Evolutionary conservation across 2,113 vertebrate genomes (phyloP), one percentile per base, ranked within the genome.

Genomic region (Hippocampus mohnikei): DNA sequence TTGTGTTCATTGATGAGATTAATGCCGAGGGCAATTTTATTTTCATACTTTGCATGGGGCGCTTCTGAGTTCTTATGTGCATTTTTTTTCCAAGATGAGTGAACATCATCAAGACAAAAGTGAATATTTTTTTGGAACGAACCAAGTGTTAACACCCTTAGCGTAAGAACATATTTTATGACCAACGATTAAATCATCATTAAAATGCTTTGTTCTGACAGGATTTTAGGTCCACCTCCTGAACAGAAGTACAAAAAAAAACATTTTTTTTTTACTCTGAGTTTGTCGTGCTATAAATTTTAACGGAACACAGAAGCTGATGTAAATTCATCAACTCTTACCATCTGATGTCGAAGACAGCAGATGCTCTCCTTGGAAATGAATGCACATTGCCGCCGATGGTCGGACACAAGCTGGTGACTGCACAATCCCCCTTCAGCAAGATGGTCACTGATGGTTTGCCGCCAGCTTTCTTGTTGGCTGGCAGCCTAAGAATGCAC

Each of bases 341-440:
- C 23, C 42, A 67, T 44, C 42, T 71, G 10, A 11, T 68, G 63
- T 76, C 63, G 71, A 59, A 18, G n/a, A 66, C 16, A 40, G 42
- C 66, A 61, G 6, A 56, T 55, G 44, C 60, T 52, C 10, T 71
- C 59, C 61, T 53, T 71, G 29, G 46, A 77, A 42, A 67, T 64
- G 65, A 66, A 50, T 41, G 62, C 63, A 55, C 58, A 75, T 71
- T 75, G 64, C 25, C 67, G 48, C 75, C 75, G 60, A 80, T 82
- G 40, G 77, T 75, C 77, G 77, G 62, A 48, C 56, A 80, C 70
- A 73, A 71, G 72, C 75, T 78, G 71, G 53, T 72, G 68, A 60
- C 68, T 63, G 60, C 52, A 42, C 63, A 63, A 27, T 74, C 71
- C 63, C 33, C 67, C 13, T 76, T 70, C 55, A 59, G 56, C 78